Evolutionary conservation across 2,113 vertebrate species (phyloP).

Genomic region (Barnardius zonarius): DNA sequence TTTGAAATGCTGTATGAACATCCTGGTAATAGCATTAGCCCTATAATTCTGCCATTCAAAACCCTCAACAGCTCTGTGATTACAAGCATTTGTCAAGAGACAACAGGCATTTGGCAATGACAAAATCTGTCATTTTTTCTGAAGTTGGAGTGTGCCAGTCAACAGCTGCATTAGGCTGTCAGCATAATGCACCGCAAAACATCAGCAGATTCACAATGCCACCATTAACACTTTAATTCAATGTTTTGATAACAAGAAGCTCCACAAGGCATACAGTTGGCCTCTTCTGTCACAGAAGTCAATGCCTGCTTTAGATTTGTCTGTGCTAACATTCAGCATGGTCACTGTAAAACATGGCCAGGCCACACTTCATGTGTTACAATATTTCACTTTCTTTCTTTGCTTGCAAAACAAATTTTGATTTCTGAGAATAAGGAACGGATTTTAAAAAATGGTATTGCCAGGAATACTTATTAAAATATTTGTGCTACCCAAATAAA

Average conservation of each 20-base stretch:
- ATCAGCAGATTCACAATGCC: conserved; percentile 57
- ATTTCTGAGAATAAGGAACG: not conserved
- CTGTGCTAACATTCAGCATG: not conserved
- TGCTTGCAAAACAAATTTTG: not conserved
- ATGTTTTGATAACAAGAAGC: conserved; percentile 66
- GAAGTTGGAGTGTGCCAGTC: conserved; percentile 83
- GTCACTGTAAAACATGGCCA: not conserved
- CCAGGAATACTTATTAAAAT: not conserved
- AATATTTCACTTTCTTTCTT: not conserved
- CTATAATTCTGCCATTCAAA: conserved; percentile 28
- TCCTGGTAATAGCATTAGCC: conserved; percentile 11
- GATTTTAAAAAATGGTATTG: not conserved
- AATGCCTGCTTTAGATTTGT: not conserved
- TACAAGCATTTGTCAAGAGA: conserved; percentile 71
- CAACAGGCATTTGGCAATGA: conserved; percentile 81
- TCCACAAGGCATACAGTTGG: conserved; percentile 67
- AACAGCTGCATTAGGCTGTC: conserved; percentile 83
- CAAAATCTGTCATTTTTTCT: conserved; percentile 81
- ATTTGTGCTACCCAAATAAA: not conserved
- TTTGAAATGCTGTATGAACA: not conserved
- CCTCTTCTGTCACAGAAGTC: conserved; percentile 48
- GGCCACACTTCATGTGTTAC: not conserved
- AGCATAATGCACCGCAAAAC: conserved; percentile 53
- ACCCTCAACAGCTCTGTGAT: conserved; percentile 62
- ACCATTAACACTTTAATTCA: conserved; percentile 72